These are phyloP conservation scores for Forbesichthys papilliferus DNA, from an alignment of 2,113 vertebrate species.

Conservation along the genomic window DNA sequence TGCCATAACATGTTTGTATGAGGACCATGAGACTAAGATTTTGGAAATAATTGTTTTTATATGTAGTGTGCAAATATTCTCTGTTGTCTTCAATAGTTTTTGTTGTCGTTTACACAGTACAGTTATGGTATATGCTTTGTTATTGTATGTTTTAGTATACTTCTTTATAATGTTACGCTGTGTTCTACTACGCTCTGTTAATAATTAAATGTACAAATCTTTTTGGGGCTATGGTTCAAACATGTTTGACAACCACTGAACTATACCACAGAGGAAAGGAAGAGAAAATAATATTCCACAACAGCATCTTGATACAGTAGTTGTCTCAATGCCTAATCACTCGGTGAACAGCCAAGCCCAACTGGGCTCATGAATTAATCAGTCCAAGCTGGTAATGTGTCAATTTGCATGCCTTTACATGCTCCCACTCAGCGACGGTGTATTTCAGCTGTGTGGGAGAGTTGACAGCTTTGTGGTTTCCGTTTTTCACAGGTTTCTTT, in stretches of 20 bases:
- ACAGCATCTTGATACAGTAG: background rate
- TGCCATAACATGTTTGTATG: too few species aligned
- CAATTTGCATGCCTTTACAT: constrained; percentile 27
- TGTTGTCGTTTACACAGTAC: too few species aligned
- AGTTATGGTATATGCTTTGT: too few species aligned
- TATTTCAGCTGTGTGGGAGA: constrained; percentile 14
- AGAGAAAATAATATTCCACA: constrained; percentile 6
- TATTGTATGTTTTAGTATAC: too few species aligned
- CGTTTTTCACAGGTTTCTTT: constrained; percentile 9
- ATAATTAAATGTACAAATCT: too few species aligned
- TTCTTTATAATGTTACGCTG: too few species aligned
- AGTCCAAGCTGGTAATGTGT: constrained; percentile 20
- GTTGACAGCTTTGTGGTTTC: constrained; percentile 1
- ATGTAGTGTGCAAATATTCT: too few species aligned
- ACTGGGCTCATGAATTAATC: constrained; percentile 27
- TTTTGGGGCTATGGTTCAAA: too few species aligned
- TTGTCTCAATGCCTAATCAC: constrained; percentile 14
- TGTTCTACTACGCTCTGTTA: too few species aligned
- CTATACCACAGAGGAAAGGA: background rate
- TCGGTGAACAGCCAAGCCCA: constrained; percentile 20
- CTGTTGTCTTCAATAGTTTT: too few species aligned
- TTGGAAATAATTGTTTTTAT: too few species aligned
- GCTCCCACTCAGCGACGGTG: background rate
- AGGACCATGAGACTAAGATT: too few species aligned
- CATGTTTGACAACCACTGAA: background rate